Base-by-base conservation (phyloP, 2,797 vertebrate genomes). In the Rhadinocentrus ornatus region DNA sequence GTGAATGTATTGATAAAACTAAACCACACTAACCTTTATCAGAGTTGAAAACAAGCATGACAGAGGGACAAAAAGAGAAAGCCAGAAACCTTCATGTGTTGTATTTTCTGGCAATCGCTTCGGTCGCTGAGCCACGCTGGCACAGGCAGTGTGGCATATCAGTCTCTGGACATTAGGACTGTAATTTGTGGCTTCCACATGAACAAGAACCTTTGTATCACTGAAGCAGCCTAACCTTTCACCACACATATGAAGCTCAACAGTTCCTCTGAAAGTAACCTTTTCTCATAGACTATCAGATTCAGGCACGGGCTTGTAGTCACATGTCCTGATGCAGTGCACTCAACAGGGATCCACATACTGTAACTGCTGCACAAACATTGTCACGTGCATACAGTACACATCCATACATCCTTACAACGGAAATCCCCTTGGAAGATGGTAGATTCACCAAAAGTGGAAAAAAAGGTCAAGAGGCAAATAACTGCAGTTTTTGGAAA, bases 141-240 rank as follows among this genome's bases (percentile, higher is more conserved):
- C 50, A 35, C 50, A 69, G 13, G 58, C 32, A 24, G 62, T 65
- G 58, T 79, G 82, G 77, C 72, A 72, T 39, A 27, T 75, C 62
- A 63, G 80, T 77, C 66, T 82, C 59, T 57, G 74, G 52, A 44
- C 56, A 67, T 86, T 77, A 69, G 46, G 52, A 32, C 20, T 74
- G 71, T 88, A 90, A 90, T 91, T 86, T 79, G 76, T 77, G 39
- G 34, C 46, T 44, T 71, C 79, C 50, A 44, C 22, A 59, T 67
- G 65, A 69, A 57, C 31, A 1, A 50, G 58, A 20, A 15, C 52
- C 52, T 54, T n/a, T 18, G 26, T 54, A 27, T 22, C 16, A 56
- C 26, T 70, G 65, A 20, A 72, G 66, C 78, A 62, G 24, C 4
- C 61, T 91, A 88, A 92, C 89, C 92, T 94, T 93, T 90, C 71